Base-by-base conservation (phyloP, 2,888 invertebrate genomes). In the Pandemis corylana region DNA sequence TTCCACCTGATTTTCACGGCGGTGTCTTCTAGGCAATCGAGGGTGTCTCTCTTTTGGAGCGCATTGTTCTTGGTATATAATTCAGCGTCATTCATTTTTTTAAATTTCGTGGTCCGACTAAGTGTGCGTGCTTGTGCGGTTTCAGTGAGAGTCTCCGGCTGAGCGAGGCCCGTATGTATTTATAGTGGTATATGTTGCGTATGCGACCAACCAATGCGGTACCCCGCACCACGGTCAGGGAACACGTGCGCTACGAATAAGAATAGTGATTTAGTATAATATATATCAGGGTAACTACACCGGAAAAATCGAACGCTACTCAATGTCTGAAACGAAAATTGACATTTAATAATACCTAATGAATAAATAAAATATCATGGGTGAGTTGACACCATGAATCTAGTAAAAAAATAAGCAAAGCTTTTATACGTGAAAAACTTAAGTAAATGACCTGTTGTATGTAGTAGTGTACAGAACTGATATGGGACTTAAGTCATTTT, bases 61-160 rank as follows among this genome's bases (percentile, higher is more conserved):
- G 92, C 94, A 86, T 96, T 97, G 76, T 95, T 95, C 80, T 95
- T 95, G 62, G 96, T 95, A 86, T 98, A 98, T 15, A 97, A 85
- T 77, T 95, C 94, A 0, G 97, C 96, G 83, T 96, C 92, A 84
- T 96, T 94, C 95, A 96, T 96, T 70, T 72, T 75, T 20, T 76
- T 69, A 15, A 72, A 28, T 76, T 79, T 76, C 79, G 74, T 81
- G 80, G 61, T 65, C n/a, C 77, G 76, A 78, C 78, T 73, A 82
- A 80, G 78, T 83, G 86, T 87, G 88, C 90, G 86, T 83, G 82
- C 86, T 86, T 87, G 80, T 87, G 89, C 89, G 87, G 89, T 89
- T 90, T 87, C 87, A 88, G 80, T 86, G 85, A 83, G 86, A 88
- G 87, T 90, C 87, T 81, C 83, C 84, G 68, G 84, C 80, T 85